These are phyloP conservation scores for Melanotaenia nigrans DNA, from an alignment of 2,797 vertebrate genomes.

Conservation along the genomic window DNA sequence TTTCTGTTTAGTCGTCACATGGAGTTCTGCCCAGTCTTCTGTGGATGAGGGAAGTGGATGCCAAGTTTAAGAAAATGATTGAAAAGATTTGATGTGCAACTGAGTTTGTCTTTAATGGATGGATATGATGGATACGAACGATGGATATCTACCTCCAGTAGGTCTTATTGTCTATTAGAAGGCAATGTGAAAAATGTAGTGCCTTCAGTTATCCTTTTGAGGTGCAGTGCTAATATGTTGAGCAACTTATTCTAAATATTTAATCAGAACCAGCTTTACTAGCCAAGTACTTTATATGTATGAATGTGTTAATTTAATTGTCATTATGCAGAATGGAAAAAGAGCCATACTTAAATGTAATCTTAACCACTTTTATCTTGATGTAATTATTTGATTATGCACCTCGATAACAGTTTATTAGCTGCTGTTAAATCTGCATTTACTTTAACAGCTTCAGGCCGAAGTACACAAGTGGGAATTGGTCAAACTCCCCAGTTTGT, in stretches of 20 bases:
- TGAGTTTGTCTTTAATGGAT: neutral
- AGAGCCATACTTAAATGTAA: neutral
- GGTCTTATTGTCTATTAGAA: too few relatives aligned
- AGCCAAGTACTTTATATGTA: too few relatives aligned
- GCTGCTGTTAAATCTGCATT: neutral
- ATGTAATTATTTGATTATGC: neutral
- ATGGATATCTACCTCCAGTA: too few relatives aligned
- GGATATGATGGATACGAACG: neutral
- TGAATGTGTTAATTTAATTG: too few relatives aligned
- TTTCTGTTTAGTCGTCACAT: neutral
- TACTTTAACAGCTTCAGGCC: neutral
- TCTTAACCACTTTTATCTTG: neutral
- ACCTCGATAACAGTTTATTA: neutral
- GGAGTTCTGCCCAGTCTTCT: neutral
- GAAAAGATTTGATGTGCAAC: neutral
- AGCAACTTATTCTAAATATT: too few relatives aligned
- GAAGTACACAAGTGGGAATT: neutral
- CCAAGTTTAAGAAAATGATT: neutral
- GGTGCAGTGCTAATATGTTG: too few relatives aligned
- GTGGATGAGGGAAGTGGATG: neutral
- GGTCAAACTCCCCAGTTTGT: neutral
- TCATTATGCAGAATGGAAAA: too few relatives aligned
- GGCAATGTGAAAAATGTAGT: too few relatives aligned
- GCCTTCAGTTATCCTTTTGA: too few relatives aligned
- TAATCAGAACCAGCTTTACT: too few relatives aligned